Evolutionary conservation across 1,140 invertebrate genomes (phyloP), one percentile per base, ranked within the genome.

Genomic region (Megalopta genalis): DNA sequence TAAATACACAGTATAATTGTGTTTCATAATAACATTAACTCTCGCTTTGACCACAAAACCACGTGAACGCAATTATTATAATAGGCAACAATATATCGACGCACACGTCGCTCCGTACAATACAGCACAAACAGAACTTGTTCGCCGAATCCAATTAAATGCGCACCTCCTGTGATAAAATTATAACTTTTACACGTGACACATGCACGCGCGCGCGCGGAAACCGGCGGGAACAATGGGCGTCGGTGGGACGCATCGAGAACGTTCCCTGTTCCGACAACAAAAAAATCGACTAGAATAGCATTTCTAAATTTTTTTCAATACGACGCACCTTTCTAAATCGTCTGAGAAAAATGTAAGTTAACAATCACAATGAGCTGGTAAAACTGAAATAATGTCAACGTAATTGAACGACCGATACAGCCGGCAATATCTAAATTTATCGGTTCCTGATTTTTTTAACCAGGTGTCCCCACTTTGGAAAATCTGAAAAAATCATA

Each of bases 21-120:
- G n/a, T 57, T 57, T 57, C 54, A 57, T 57, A 57, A 57, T 57
- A n/a, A 57, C 54, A 57, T 57, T 57, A 57, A 57, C 18, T n/a
- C n/a, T 57, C 18, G 18, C 54, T 57, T n/a, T 57, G n/a, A 57
- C 54, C 54, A n/a, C 54, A n/a, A 57, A 6, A 7, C 0, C 21
- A 6, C 54, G 54, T n/a, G 9, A 57, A 57, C 54, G 54, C 8
- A 57, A 57, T n/a, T n/a, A 57, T 57, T 57, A 57, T n/a, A 57
- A n/a, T 21, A 9, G 7, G 21, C 9, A n/a, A 57, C 54, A 23
- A 57, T n/a, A 54, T n/a, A 57, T 57, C n/a, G 54, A n/a, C 21
- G 21, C 54, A 6, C 54, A 57, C 8, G n/a, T n/a, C 9, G 49
- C 21, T 2, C n/a, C 21, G 21, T 1, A 21, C 18, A 57, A 9